Base-by-base conservation (phyloP, 2,113 vertebrate genomes). In the Tursiops truncatus region DNA sequence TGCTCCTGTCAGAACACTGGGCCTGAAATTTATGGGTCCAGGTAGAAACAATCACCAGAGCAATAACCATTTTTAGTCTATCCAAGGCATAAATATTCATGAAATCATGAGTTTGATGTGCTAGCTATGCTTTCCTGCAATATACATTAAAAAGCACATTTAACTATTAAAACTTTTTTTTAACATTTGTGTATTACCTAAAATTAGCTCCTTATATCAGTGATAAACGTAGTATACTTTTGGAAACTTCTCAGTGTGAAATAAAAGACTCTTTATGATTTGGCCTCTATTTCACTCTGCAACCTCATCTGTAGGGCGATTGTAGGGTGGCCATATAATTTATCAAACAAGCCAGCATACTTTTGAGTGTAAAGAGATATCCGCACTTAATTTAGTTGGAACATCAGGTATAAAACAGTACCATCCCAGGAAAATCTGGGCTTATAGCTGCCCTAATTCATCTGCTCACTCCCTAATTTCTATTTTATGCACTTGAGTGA, bases 181-280 rank as follows among this genome's bases (percentile, higher is more conserved):
- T 18, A 79, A 62, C 28, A 25, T 41, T 76, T 86, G 3, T 68
- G 4, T 81, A 23, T 89, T 81, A 62, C 21, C 67, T 94, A 92
- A 88, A 96, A 63, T 31, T 33, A 80, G n/a, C 6, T 88, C 17
- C 31, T 33, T 60, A 13, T 83, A 26, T 3, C 12, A 74, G 53
- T 67, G 36, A 28, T 44, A 90, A 95, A 17, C 31, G 36, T 53
- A 63, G 18, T 26, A 33, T 31, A 67, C 2, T 84, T 92, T 63
- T 79, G 33, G n/a, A 71, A 96, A 74, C 53, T 80, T 89, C 50
- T 95, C n/a, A 53, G 15, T 83, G 58, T 95, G 60, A 60, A 28
- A 50, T 68, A 68, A 91, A 65, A 58, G 28, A 90, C 41, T 80
- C 14, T 93, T 71, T 53, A 18, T 91, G n/a, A 56, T 70, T 87